Conservation (phyloP, 2,888 invertebrate species). For the Xylota sylvarum region DNA sequence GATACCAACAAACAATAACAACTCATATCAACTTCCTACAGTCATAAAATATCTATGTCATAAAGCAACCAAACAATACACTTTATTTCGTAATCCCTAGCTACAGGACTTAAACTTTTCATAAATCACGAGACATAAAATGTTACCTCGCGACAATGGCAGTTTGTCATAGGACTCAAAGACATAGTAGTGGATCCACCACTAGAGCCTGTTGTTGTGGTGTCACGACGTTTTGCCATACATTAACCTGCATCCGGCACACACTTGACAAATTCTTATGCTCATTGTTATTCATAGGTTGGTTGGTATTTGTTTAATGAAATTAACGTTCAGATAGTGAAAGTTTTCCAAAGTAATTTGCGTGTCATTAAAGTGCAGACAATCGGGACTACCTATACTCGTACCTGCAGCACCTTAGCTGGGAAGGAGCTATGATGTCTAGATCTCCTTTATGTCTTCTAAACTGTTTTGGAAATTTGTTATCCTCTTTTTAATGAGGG, state of each 20-base stretch:
- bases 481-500: too few relatives aligned
- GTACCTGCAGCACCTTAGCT: neutral
- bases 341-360: slow-evolving; percentile 23
- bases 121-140: slow-evolving; percentile 48
- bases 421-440: too few relatives aligned
- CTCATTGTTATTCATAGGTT: slow-evolving; percentile 40
- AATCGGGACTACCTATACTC: neutral
- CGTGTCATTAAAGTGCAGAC: neutral
- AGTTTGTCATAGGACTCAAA: slow-evolving; percentile 21
- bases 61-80: slow-evolving; percentile 22
- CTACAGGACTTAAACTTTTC: slow-evolving; percentile 40
- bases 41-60: slow-evolving; percentile 37
- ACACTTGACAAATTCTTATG: slow-evolving; percentile 24
- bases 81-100: slow-evolving; percentile 8
- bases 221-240: slow-evolving; percentile 11
- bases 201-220: neutral
- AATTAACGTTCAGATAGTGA: slow-evolving; percentile 6
- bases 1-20: slow-evolving; percentile 7
- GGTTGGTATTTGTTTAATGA: slow-evolving; percentile 2
- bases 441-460: too few relatives aligned
- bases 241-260: slow-evolving; percentile 17
- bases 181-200: neutral
- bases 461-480: too few relatives aligned
- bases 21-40: slow-evolving; percentile 31
- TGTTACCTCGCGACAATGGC: slow-evolving; percentile 2